These are phyloP conservation scores for Sesamia nonagrioides DNA, from an alignment of 1,140 invertebrate species.

Conservation along the genomic window DNA sequence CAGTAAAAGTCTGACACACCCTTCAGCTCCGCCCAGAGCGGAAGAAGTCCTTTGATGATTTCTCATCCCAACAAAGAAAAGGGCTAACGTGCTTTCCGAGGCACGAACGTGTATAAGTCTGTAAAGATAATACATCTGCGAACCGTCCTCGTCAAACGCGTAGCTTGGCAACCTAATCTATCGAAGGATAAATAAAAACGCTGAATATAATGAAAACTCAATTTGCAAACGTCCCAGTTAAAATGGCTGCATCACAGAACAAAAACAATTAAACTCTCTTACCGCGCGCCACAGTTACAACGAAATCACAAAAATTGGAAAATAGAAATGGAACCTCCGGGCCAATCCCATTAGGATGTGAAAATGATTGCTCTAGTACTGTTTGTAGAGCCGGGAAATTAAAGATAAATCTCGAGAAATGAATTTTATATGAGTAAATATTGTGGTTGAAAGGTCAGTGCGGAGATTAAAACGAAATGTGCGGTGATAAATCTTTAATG, in stretches of 20 bases:
- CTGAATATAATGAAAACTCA: background rate
- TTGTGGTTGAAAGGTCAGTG: slow-evolving; percentile 25
- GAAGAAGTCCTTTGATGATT: too few relatives aligned
- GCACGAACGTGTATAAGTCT: too few relatives aligned
- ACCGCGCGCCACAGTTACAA: slow-evolving; percentile 2
- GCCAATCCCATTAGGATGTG: slow-evolving; percentile 28
- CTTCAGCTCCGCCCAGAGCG: too few relatives aligned
- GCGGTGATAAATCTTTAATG: background rate
- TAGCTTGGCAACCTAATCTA: too few relatives aligned
- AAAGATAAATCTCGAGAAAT: background rate
- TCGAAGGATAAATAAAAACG: background rate
- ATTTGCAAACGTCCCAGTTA: background rate
- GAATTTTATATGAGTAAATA: slow-evolving; percentile 17
- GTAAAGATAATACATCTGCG: too few relatives aligned
- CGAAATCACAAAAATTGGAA: slow-evolving; percentile 3
- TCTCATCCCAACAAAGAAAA: too few relatives aligned
- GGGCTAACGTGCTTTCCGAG: too few relatives aligned
- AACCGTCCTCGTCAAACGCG: too few relatives aligned
- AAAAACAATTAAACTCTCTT: background rate
- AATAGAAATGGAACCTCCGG: slow-evolving; percentile 22
- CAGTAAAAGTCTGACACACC: too few relatives aligned
- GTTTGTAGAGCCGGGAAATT: slow-evolving; percentile 7
- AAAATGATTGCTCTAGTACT: slow-evolving; percentile 24
- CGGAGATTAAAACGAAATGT: background rate
- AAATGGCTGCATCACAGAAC: slow-evolving; percentile 22